Evolutionary conservation across 1,140 invertebrate species (phyloP), one percentile per base, ranked within the genome.

Genomic region (Telenomus remus): DNA sequence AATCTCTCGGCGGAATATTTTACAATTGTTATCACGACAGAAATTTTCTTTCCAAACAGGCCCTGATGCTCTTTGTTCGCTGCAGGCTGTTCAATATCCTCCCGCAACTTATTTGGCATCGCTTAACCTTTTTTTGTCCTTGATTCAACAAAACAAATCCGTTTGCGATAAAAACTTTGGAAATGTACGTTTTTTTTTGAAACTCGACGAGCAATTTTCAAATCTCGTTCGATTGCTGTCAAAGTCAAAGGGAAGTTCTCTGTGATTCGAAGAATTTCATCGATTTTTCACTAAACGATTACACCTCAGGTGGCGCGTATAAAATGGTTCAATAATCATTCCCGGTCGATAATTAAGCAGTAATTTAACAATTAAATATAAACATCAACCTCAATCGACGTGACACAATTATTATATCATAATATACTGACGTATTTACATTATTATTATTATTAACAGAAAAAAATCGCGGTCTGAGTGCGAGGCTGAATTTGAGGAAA

Each of bases 241-340:
- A 42, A 55, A 55, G 43, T 50, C 44, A 61, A 61, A 69, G 55
- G 57, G 43, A 48, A 55, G 19, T 27, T 3, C 35, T 9, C 35
- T 9, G 37, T 46, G 51, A 55, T 70, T 55, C 43, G 44, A 50
- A 61, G 43, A 48, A 50, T 70, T 33, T 61, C 48, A 61, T 61
- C 48, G 54, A 60, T 39, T 27, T 6, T 43, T 7, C 46, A 12
- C 1, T 4, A 0, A 33, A 15, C 54, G 16, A 7, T 1, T 13
- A 33, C 27, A 3, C 6, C 19, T 27, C 19, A 27, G 2, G 19
- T 27, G 19, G 6, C 19, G 19, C 19, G 19, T 27, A 27, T 27
- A 27, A 27, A 3, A 27, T 27, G 19, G 19, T 6, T 27, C 19
- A 27, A 27, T 27, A 27, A 27, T 27, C 19, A 27, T 27, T 1